phyloP scores from a whole-genome alignment of 2,888 invertebrate species.

The Hyppa rectilinea region DNA sequence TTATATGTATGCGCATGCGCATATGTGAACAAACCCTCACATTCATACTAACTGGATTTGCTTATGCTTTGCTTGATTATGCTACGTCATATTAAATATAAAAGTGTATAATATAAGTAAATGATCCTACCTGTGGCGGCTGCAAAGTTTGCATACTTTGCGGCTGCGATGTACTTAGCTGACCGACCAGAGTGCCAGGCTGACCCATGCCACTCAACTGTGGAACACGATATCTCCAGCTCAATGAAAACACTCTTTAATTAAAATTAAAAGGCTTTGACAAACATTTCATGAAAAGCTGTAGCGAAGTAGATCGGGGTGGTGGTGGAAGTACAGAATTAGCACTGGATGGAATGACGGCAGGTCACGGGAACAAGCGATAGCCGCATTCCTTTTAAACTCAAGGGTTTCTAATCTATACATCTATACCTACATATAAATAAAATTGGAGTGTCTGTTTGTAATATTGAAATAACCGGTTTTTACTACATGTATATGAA shows the following conservation, averaged over 20 bases:
- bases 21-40: neutral
- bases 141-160: conserved; percentile 79
- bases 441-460: too few relatives aligned
- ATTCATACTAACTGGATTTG: neutral
- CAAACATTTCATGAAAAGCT: too few relatives aligned
- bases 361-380: too few relatives aligned
- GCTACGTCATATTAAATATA: neutral
- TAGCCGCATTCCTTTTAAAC: too few relatives aligned
- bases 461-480: too few relatives aligned
- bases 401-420: too few relatives aligned
- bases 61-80: too few relatives aligned
- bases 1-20: neutral
- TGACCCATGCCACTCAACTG: conserved; percentile 89
- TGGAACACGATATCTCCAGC: conserved; percentile 26
- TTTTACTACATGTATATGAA: too few relatives aligned
- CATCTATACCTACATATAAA: too few relatives aligned
- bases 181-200: conserved; percentile 84
- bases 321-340: too few relatives aligned
- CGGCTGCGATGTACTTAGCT: conserved; percentile 75
- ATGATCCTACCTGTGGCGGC: conserved; percentile 76
- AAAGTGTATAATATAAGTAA: neutral
- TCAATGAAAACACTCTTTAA: conserved; percentile 7
- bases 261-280: conserved; percentile 35
- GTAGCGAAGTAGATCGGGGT: too few relatives aligned
- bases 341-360: too few relatives aligned